Evolutionary conservation across 2,797 vertebrate species (phyloP), one percentile per base, ranked within the genome.

Genomic region (Toxotes lorentzi): DNA sequence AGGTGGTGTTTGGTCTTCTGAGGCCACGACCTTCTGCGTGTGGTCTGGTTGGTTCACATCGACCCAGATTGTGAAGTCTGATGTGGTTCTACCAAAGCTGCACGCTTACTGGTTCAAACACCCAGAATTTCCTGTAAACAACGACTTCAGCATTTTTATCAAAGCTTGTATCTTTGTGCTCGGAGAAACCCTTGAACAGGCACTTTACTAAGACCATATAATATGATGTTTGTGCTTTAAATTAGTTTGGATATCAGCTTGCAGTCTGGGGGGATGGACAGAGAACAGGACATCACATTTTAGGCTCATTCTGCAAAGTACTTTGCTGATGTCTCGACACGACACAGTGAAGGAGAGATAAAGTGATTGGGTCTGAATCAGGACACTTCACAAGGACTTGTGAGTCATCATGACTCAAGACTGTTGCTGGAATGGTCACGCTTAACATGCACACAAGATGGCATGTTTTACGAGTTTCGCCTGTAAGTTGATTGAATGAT

Each of bases 151-250:
- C 73, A 70, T 61, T 72, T 34, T 14, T 2, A 61, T 38, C 21
- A 53, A 7, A 9, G 38, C 43, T 54, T 40, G 23, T 71, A 38
- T 56, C 8, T 75, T 83, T 89, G 86, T 92, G 83, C 89, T 90
- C 75, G 23, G 11, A 73, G 63, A 83, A 85, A 73, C 47, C 57
- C 61, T 81, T 41, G 13, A 68, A 76, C 71, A 91, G 88, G 89
- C 88, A 91, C 86, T 88, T 89, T 48, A 56, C 59, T 62, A 6
- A 38, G 24, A 63, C 27, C 38, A 21, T 19, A 34, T n/a, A 11
- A 11, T 43, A 14, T 12, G 21, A 72, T n/a, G 60, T 23, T 72
- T 87, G 91, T 88, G 90, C 88, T 91, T 83, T 64, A 23, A 66
- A 80, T 32, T 24, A 10, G 70, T 59, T 58, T 4, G 58, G 51